Evolutionary conservation across 2,797 vertebrate species (phyloP).

Genomic region (Parauchenoglanis punctatus): DNA sequence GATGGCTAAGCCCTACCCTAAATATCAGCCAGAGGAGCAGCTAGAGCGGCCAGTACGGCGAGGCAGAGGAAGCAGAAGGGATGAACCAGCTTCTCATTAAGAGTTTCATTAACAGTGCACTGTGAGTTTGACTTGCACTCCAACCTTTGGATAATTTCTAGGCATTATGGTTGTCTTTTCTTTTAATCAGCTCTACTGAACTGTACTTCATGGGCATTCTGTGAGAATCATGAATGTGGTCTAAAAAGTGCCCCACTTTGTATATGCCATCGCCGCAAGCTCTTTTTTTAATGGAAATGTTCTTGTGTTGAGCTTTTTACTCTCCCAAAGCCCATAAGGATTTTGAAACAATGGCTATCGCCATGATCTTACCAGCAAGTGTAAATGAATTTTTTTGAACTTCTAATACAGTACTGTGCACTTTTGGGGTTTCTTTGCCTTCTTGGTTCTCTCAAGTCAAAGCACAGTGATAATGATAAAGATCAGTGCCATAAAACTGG

Average conservation of each 20-base stretch:
- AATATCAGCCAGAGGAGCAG: slow-evolving; percentile 72
- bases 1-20: slow-evolving; percentile 73
- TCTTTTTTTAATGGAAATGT: slow-evolving; percentile 49
- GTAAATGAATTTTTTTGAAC: slow-evolving; percentile 63
- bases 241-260: slow-evolving; percentile 57
- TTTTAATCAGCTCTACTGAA: slow-evolving; percentile 48
- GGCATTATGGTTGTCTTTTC: slow-evolving; percentile 45
- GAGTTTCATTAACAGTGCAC: slow-evolving; percentile 65
- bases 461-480: slow-evolving; percentile 56
- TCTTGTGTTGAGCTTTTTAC: slow-evolving; percentile 47
- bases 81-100: slow-evolving; percentile 68
- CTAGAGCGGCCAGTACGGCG: slow-evolving; percentile 80
- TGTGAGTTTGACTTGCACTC: slow-evolving; percentile 59
- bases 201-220: slow-evolving; percentile 59
- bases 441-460: slow-evolving; percentile 54
- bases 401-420: slow-evolving; percentile 78
- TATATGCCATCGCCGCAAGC: slow-evolving; percentile 34
- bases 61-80: slow-evolving; percentile 78
- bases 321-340: slow-evolving; percentile 54
- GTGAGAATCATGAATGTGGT: slow-evolving; percentile 63
- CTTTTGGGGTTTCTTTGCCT: slow-evolving; percentile 55
- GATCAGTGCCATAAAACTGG: slow-evolving; percentile 35
- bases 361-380: slow-evolving; percentile 83
- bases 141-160: slow-evolving; percentile 61
- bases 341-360: slow-evolving; percentile 75